A percentile compares a stretch with the other conserved stretches of the same genome.
Conservation (phyloP, 2,888 invertebrate genomes). For the Nebria salina region DNA sequence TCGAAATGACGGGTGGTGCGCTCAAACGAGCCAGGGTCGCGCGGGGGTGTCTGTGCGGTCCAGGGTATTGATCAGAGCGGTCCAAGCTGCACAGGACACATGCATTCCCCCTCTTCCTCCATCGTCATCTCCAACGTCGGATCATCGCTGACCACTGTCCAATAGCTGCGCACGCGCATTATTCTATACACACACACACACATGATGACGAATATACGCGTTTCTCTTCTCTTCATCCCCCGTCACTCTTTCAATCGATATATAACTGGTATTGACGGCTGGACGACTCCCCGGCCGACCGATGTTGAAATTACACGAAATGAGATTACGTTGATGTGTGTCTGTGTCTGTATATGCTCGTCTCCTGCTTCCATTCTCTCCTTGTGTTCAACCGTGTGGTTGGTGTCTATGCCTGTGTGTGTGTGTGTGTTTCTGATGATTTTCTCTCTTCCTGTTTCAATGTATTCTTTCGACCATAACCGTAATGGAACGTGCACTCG, state of each 20-base stretch:
- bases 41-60: constrained; percentile 54
- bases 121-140: constrained; percentile 49
- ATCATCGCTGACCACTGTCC: constrained; percentile 61
- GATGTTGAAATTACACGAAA: constrained; percentile 54
- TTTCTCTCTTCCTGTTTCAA: not conserved
- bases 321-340: constrained; percentile 54
- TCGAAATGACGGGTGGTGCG: constrained; percentile 7
- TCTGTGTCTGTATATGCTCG: constrained; percentile 28
- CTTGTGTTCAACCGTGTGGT: not conserved
- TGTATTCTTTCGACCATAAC: constrained; percentile 11
- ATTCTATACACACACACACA: constrained; percentile 55
- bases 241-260: constrained; percentile 59
- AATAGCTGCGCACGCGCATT: constrained; percentile 50
- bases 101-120: constrained; percentile 47
- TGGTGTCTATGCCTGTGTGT: not conserved
- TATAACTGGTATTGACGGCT: constrained; percentile 62
- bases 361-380: constrained; percentile 12
- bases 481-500: constrained; percentile 18
- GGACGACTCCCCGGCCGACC: constrained; percentile 52
- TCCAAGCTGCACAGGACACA: constrained; percentile 49
- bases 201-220: constrained; percentile 63
- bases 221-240: constrained; percentile 35
- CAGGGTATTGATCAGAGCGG: constrained; percentile 64
- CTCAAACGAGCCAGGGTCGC: not conserved
- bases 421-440: not conserved